Evolutionary conservation across 1,140 invertebrate species (phyloP).

Genomic region (Drosophila sulfurigaster): DNA sequence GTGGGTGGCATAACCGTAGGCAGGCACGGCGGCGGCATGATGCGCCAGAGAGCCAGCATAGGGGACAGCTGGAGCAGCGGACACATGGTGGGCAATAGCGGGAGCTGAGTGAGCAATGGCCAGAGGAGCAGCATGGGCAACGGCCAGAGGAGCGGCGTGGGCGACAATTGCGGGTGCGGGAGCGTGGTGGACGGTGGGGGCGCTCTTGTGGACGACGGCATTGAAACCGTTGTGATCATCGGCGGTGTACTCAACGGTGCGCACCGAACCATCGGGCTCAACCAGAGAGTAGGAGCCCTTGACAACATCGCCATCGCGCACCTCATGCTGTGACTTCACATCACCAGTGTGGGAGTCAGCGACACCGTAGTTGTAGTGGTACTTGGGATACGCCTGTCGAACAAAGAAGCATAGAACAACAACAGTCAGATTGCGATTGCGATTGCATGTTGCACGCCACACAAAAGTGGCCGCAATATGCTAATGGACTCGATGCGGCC

Average conservation of each 20-base stretch:
- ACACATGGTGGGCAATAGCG: conserved; percentile 73
- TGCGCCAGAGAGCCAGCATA: conserved; percentile 77
- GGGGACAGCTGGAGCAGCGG: conserved; percentile 70
- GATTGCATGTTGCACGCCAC: conserved; percentile 62
- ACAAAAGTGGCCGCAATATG: conserved; percentile 46
- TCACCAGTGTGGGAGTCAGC: conserved; percentile 87
- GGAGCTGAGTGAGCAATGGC: conserved; percentile 55
- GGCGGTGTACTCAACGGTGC: conserved; percentile 89
- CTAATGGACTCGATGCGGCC: conserved; percentile 31
- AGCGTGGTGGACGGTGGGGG: conserved; percentile 76
- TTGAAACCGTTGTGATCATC: conserved; percentile 89
- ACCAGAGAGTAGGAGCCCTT: conserved; percentile 87
- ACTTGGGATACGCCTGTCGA: conserved; percentile 85
- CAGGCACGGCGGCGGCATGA: conserved; percentile 68
- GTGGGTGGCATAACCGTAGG: conserved; percentile 75
- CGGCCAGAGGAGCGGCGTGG: conserved; percentile 59
- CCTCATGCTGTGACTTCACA: conserved; percentile 88
- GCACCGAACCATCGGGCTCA: conserved; percentile 87
- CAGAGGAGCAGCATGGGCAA: conserved; percentile 63
- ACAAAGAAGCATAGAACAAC: conserved; percentile 31
- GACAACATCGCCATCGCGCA: conserved; percentile 87
- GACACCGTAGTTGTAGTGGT: conserved; percentile 86
- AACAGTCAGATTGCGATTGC: conserved; percentile 13
- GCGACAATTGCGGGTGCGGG: conserved; percentile 52
- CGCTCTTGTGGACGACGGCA: conserved; percentile 85